Percentiles rank a stretch among this genome's conserved stretches.
Conservation (phyloP, 2,888 invertebrate genomes). For the Helicoverpa assulta region DNA sequence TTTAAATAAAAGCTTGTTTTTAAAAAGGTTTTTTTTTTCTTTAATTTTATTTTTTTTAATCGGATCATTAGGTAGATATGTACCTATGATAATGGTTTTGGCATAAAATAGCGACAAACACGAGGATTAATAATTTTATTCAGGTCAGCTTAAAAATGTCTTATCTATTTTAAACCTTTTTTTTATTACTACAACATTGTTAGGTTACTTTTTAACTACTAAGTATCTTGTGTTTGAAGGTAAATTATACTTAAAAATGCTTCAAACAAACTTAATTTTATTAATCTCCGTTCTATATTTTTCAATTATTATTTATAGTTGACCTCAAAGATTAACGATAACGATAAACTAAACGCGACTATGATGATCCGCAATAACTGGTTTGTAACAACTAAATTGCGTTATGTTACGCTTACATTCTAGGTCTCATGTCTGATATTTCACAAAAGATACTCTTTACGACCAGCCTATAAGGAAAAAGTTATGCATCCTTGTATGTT, state of each 20-base stretch:
- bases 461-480: not conserved
- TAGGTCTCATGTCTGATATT: not conserved
- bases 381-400: constrained; percentile 16
- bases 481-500: too few relatives aligned
- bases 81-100: too few relatives aligned
- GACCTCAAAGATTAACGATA: constrained; percentile 38
- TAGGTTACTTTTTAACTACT: too few relatives aligned
- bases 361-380: constrained; percentile 22
- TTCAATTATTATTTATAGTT: constrained; percentile 26
- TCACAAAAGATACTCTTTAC: constrained; percentile 1
- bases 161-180: too few relatives aligned
- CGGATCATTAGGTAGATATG: too few relatives aligned
- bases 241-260: constrained; percentile 14
- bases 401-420: not conserved
- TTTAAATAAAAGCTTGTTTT: too few relatives aligned
- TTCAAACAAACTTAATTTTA: constrained; percentile 22
- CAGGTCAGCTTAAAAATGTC: too few relatives aligned
- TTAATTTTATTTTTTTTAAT: too few relatives aligned
- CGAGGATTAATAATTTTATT: too few relatives aligned
- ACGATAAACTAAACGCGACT: constrained; percentile 8
- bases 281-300: constrained; percentile 29
- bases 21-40: too few relatives aligned
- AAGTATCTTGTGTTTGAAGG: too few relatives aligned
- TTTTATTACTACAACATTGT: not conserved
- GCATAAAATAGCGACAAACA: too few relatives aligned